Percentiles rank a stretch among this genome's conserved stretches.
phyloP scores from a whole-genome alignment of 2,113 vertebrate genomes.

The Malurus alboscapulatus region DNA sequence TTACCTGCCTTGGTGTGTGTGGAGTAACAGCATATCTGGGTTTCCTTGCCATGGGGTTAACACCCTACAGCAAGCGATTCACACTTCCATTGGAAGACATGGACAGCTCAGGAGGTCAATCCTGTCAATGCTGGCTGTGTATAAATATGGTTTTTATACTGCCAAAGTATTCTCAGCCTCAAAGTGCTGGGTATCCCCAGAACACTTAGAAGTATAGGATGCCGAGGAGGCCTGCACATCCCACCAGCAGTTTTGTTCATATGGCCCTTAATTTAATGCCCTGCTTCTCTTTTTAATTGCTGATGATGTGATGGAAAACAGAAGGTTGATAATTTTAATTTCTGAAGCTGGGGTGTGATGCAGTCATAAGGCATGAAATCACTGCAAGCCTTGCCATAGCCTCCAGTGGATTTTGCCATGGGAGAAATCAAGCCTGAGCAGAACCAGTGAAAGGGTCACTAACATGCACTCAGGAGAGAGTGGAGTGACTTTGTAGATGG shows the following conservation, averaged over 20 bases:
- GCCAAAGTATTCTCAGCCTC: neutral
- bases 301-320: neutral
- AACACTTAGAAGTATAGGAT: neutral
- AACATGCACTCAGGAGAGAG: accelerated
- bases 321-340: neutral
- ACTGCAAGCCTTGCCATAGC: neutral
- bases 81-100: neutral
- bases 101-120: neutral
- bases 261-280: neutral
- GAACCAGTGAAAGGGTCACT: neutral
- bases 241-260: neutral
- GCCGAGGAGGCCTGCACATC: accelerated
- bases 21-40: neutral
- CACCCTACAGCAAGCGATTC: neutral
- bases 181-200: neutral
- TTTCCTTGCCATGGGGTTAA: neutral
- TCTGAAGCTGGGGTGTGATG: neutral
- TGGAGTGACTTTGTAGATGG: neutral
- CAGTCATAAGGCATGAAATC: neutral
- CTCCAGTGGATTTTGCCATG: neutral
- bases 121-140: neutral
- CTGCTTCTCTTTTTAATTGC: neutral
- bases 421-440: neutral
- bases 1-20: neutral
- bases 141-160: neutral